Evolutionary conservation across 2,797 vertebrate genomes (phyloP).

Genomic region (Lagodon rhomboides): DNA sequence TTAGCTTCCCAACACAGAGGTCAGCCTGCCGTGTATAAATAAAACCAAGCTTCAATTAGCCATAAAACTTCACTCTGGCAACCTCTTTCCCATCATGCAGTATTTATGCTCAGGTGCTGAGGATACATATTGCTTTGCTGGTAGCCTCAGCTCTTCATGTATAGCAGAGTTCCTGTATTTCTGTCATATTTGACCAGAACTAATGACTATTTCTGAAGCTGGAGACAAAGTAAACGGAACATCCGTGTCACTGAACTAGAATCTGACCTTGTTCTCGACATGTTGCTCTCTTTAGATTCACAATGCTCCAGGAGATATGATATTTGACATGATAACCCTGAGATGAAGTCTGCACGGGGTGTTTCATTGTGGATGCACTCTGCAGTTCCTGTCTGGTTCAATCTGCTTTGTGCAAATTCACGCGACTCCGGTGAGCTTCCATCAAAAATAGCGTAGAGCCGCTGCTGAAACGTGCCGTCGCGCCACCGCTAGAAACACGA

Average conservation of each 20-base stretch:
- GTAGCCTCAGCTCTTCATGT: conserved; percentile 15
- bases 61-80: neutral
- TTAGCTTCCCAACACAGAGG: neutral
- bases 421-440: no score
- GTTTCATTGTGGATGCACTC: no score
- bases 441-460: no score
- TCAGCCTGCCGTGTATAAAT: conserved; percentile 8
- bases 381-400: no score
- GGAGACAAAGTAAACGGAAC: conserved; percentile 22
- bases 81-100: neutral
- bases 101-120: neutral
- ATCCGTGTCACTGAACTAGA: conserved; percentile 15
- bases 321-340: conserved; percentile 18
- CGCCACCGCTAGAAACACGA: no score
- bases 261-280: conserved; percentile 32
- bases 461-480: no score
- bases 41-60: conserved; percentile 2
- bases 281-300: conserved; percentile 7
- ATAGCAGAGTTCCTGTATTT: conserved; percentile 15
- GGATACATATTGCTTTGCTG: neutral
- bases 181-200: conserved; percentile 16
- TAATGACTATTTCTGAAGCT: conserved; percentile 28
- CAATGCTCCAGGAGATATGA: conserved; percentile 21
- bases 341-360: neutral
- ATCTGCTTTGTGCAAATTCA: no score